Conservation (phyloP, 1,140 invertebrate genomes). For the Riptortus pedestris region DNA sequence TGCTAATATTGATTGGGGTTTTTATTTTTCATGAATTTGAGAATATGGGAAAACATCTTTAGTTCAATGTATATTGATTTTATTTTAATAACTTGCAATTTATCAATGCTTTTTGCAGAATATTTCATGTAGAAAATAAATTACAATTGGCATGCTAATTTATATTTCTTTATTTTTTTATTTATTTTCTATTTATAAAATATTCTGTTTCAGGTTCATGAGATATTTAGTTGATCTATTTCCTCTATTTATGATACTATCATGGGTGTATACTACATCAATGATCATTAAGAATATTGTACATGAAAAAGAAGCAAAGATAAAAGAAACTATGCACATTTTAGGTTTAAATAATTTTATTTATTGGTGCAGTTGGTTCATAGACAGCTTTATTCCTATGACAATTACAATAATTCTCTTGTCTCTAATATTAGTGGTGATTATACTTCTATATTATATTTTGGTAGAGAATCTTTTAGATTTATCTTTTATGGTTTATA, state of each 20-base stretch:
- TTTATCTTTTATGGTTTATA: too few relatives aligned
- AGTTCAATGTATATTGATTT: too few relatives aligned
- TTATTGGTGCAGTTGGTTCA: constrained; percentile 52
- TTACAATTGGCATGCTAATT: too few relatives aligned
- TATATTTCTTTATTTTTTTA: not conserved
- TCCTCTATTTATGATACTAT: constrained; percentile 50
- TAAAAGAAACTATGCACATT: constrained; percentile 51
- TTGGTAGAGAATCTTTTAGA: too few relatives aligned
- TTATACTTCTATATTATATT: not conserved
- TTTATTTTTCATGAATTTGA: too few relatives aligned
- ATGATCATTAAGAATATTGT: constrained; percentile 58
- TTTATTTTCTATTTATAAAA: too few relatives aligned
- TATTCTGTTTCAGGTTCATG: constrained; percentile 41
- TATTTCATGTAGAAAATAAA: too few relatives aligned
- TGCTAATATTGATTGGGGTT: too few relatives aligned
- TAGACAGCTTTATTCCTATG: constrained; percentile 47
- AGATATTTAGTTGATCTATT: constrained; percentile 44
- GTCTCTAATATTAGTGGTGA: constrained; percentile 18
- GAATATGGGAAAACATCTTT: too few relatives aligned
- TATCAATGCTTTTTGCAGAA: too few relatives aligned
- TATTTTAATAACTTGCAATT: too few relatives aligned
- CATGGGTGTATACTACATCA: constrained; percentile 48
- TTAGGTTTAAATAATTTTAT: constrained; percentile 49
- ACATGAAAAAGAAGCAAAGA: constrained; percentile 51
- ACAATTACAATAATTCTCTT: constrained; percentile 34